Evolutionary conservation across 2,888 invertebrate genomes (phyloP).

Genomic region (Drepanosiphum platanoidis): DNA sequence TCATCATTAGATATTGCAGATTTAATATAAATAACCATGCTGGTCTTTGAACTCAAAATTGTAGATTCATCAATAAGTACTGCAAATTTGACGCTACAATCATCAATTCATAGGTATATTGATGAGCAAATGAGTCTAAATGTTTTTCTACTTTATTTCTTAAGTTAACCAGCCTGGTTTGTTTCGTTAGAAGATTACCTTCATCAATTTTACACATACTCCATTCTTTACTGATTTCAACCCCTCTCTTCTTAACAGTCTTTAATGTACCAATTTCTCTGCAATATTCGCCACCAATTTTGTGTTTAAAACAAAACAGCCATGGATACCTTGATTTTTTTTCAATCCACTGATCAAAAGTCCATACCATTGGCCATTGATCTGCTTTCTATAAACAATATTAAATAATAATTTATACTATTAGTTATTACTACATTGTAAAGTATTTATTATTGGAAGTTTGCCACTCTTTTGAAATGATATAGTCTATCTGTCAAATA

Average conservation of each 20-base stretch:
- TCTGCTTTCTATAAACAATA: constrained; percentile 9
- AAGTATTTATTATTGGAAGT: neutral
- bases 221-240: constrained; percentile 16
- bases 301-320: constrained; percentile 14
- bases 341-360: constrained; percentile 13
- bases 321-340: constrained; percentile 14
- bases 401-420: neutral
- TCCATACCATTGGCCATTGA: constrained; percentile 14
- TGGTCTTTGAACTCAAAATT: too few species aligned
- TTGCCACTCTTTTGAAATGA: neutral
- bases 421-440: neutral
- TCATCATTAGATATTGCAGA: too few species aligned
- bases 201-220: constrained; percentile 10
- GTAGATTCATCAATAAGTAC: too few species aligned
- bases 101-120: neutral
- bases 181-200: neutral
- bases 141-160: constrained; percentile 26
- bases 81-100: too few species aligned
- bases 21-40: too few species aligned
- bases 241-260: constrained; percentile 8
- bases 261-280: neutral
- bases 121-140: constrained; percentile 1
- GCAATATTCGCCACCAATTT: constrained; percentile 7
- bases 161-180: neutral
- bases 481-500: too few species aligned